Base-by-base conservation (phyloP, 2,888 invertebrate genomes). In the Formica aserva region DNA sequence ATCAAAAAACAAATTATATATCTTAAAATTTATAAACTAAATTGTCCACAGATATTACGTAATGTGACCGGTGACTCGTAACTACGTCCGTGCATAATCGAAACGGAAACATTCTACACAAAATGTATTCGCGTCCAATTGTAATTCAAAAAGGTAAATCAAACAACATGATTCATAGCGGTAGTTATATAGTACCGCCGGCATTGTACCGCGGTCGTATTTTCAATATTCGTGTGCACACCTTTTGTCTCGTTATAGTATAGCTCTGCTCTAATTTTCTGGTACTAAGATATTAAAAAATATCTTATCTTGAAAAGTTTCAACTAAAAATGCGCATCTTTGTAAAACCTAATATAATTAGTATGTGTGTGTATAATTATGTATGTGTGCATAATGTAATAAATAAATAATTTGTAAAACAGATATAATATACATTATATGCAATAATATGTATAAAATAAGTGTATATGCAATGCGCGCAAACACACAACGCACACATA, bases 41-140 rank as follows among this genome's bases (percentile, higher is more conserved):
- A 52, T 65, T 45, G n/a, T 35, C 48, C 66, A 55, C 52, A 55
- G 22, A 29, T 48, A 35, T 63, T 75, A 48, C 22, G 22, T 63
- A 63, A 65, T 15, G 11, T 29, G 15, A 32, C 35, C 15, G 45
- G 0, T 15, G n/a, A 32, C 15, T 52, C 48, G 13, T 74, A 63
- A 75, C 63, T 69, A 52, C 26, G 22, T 26, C 9, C 11, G 26
- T 4, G 26, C 26, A 11, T 52, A 65, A 76, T 76, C 55, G 52
- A 29, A 48, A 48, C 62, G 52, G 26, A 2, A 75, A 15, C 4
- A 11, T 26, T 41, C 8, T 26, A 18, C 26, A 26, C 18, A 18
- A 18, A 26, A 41, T 26, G 29, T 9, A 6, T 1, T 65, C 62
- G n/a, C n/a, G 52, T 29, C 29, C 29, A 15, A 57, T 32, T 22